Conservation (phyloP, 2,113 vertebrate genomes). For the Semnopithecus entellus region DNA sequence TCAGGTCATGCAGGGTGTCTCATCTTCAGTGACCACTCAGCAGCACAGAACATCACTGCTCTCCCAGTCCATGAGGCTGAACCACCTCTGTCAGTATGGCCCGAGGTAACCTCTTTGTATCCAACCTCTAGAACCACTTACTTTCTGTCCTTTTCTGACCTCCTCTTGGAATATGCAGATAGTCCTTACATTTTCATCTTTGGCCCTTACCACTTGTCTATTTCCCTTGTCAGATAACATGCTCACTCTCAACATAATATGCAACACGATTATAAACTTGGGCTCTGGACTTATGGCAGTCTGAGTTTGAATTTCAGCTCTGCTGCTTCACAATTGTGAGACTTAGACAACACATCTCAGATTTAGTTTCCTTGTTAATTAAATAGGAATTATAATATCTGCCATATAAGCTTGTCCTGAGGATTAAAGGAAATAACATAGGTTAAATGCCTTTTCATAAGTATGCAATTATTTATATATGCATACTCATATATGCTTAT, state of each 20-base stretch:
- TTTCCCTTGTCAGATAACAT: not conserved
- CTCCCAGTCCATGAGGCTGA: not conserved
- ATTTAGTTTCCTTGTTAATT: not conserved
- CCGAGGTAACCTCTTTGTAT: not conserved
- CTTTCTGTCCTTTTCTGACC: not conserved
- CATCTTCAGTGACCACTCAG: not conserved
- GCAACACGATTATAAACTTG: not conserved
- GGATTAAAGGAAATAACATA: not conserved
- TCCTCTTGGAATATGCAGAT: not conserved
- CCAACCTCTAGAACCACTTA: not conserved
- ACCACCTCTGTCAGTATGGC: fast-evolving
- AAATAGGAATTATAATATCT: not conserved
- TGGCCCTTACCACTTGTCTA: not conserved
- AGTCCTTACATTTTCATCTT: not conserved
- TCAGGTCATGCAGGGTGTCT: not conserved
- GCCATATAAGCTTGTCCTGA: not conserved
- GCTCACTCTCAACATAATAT: not conserved
- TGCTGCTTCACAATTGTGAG: not conserved
- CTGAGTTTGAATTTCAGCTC: not conserved
- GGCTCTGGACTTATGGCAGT: not conserved
- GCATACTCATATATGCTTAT: not conserved
- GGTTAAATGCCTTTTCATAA: not conserved
- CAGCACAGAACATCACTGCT: not conserved
- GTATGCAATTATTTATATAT: not conserved
- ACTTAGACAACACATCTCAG: not conserved